Base-by-base conservation (phyloP, 2,113 vertebrate species). In the Prinia subflava region DNA sequence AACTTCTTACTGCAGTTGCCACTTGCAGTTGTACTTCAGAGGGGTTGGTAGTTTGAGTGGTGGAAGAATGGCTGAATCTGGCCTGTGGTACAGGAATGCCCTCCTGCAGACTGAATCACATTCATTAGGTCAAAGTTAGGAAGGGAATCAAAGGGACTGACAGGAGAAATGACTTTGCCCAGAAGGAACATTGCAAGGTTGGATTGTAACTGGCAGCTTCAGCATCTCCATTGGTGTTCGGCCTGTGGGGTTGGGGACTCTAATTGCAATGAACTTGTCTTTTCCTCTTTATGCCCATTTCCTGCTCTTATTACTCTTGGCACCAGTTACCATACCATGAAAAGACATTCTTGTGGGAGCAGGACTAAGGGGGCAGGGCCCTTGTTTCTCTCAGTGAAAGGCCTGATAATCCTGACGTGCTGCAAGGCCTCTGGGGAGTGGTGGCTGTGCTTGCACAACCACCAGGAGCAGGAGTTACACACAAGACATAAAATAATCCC, bases 301-400 rank as follows among this genome's bases (percentile, higher is more conserved):
- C 69, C 84, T 79, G 44, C 67, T 73, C 57, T 69, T 95, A 41
- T 77, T 93, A 46, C 75, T 92, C 81, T 95, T 95, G 91, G 91
- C 74, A 91, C n/a, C 19, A 17, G 69, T 14, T 33, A 19, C 73
- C 1, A 3, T 18, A 3, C 25, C 60, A 64, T 68, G 83, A 90
- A 90, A 75, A 92, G 80, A 59, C 41, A 23, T 96, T 90, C 57
- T 60, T 87, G 47, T 82, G 93, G 67, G 78, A 77, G 57, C 17
- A 80, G 59, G 31, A 23, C 39, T 60, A 22, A 76, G 31, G 3
- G 70, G 64, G 60, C 53, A 67, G 46, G 53, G 53, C 60, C 13
- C 57, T 78, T 75, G 12, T 86, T 92, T 71, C 75, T 81, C 67
- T 59, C n/a, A 17, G 60, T 62, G 49, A 60, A 89, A 92, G 37